These are phyloP conservation scores for Cranoglanis bouderius DNA, from an alignment of 2,113 vertebrate genomes.

Conservation along the genomic window DNA sequence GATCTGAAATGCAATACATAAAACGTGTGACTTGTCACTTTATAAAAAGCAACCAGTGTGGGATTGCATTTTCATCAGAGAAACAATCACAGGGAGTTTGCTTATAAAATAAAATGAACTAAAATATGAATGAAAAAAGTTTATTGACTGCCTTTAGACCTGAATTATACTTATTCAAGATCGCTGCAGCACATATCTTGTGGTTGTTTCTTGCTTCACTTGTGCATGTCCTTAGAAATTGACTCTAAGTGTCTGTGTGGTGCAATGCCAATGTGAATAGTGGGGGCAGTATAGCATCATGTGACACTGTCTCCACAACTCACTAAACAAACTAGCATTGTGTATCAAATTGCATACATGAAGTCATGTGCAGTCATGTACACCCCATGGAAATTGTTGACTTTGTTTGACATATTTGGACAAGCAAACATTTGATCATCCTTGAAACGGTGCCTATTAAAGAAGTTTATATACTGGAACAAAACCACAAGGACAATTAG, in stretches of 20 bases:
- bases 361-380: too few species aligned
- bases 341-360: background rate
- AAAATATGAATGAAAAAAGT: background rate
- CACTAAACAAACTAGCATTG: background rate
- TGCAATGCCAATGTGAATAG: background rate
- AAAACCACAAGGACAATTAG: too few species aligned
- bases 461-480: too few species aligned
- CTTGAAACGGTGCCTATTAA: too few species aligned
- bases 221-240: background rate
- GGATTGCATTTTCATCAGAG: background rate
- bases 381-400: too few species aligned
- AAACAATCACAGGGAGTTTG: too few species aligned
- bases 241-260: background rate
- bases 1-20: background rate
- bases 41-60: background rate
- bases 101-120: background rate
- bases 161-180: background rate
- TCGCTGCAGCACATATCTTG: background rate
- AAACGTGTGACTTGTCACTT: background rate
- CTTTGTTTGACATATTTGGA: too few species aligned
- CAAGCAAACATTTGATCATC: too few species aligned
- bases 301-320: background rate
- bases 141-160: background rate
- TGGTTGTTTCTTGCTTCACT: background rate
- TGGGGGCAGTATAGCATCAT: background rate